Conservation (phyloP, 92 coral and sea anemone species). For the Porites cylindrica region DNA sequence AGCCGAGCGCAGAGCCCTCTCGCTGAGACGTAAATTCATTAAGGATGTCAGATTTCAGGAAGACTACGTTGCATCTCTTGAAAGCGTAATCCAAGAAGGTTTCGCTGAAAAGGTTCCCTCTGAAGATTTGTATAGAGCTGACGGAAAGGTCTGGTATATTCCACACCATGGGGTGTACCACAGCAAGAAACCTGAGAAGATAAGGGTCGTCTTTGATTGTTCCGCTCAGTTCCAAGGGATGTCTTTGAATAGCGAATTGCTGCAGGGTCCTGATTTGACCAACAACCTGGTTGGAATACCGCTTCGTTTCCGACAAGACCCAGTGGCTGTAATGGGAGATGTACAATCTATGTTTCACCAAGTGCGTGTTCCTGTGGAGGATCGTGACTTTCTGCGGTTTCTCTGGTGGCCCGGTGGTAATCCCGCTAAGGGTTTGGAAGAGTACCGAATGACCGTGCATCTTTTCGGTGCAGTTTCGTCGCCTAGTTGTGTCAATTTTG, state of each 20-base stretch:
- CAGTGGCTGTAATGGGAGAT: constrained; percentile 54
- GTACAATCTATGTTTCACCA: constrained; percentile 63
- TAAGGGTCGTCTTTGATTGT: constrained; percentile 24
- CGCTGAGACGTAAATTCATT: constrained; percentile 36
- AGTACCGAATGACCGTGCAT: constrained; percentile 59
- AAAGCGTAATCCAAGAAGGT: constrained; percentile 48
- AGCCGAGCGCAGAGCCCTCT: constrained; percentile 52
- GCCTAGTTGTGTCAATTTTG: constrained; percentile 56
- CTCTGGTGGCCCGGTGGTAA: constrained; percentile 57
- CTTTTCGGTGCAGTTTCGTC: constrained; percentile 63
- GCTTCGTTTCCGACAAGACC: constrained; percentile 55
- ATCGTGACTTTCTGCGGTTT: constrained; percentile 58
- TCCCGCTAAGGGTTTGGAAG: constrained; percentile 45
- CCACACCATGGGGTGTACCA: constrained; percentile 67
- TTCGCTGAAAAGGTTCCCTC: constrained; percentile 55
- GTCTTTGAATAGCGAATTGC: constrained; percentile 22
- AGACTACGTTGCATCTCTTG: constrained; percentile 49
- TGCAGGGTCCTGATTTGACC: constrained; percentile 69
- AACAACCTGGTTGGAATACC: constrained; percentile 62
- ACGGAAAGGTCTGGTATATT: constrained; percentile 61
- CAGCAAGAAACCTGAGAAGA: constrained; percentile 37
- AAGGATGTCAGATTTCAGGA: constrained; percentile 27
- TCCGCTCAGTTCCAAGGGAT: no score
- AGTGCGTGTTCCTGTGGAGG: constrained; percentile 40
- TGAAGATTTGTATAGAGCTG: constrained; percentile 24